phyloP scores from a whole-genome alignment of 2,113 vertebrate species.

The Ochotona curzoniae region DNA sequence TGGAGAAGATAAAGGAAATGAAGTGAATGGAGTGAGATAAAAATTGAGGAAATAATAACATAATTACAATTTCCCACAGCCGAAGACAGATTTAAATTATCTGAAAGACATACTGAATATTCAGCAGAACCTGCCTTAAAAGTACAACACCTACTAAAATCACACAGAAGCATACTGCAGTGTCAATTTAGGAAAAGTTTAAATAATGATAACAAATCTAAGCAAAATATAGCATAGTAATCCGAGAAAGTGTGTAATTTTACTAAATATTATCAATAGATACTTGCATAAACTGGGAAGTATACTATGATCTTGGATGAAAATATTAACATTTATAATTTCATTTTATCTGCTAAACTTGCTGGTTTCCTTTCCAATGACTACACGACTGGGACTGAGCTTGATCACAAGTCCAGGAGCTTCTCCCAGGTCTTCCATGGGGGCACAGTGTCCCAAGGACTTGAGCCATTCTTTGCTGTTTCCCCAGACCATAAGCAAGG shows the following conservation, averaged over 20 bases:
- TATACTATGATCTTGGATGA: not conserved
- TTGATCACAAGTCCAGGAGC: too few species aligned
- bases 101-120: not conserved
- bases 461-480: too few species aligned
- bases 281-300: not conserved
- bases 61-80: conserved; percentile 5
- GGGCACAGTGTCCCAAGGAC: too few species aligned
- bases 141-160: not conserved
- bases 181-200: conserved; percentile 26
- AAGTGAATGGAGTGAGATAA: not conserved
- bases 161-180: not conserved
- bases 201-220: conserved; percentile 6
- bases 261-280: not conserved
- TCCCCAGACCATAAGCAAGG: too few species aligned
- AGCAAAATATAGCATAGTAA: not conserved
- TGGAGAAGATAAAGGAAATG: not conserved
- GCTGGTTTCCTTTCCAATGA: too few species aligned
- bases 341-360: not conserved
- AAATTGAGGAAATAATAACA: not conserved
- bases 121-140: not conserved
- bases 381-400: too few species aligned
- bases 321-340: conserved; percentile 10
- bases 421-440: not conserved
- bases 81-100: not conserved
- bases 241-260: not conserved